Evolutionary conservation across 2,888 invertebrate genomes (phyloP).

Genomic region (Polyploca ridens): DNA sequence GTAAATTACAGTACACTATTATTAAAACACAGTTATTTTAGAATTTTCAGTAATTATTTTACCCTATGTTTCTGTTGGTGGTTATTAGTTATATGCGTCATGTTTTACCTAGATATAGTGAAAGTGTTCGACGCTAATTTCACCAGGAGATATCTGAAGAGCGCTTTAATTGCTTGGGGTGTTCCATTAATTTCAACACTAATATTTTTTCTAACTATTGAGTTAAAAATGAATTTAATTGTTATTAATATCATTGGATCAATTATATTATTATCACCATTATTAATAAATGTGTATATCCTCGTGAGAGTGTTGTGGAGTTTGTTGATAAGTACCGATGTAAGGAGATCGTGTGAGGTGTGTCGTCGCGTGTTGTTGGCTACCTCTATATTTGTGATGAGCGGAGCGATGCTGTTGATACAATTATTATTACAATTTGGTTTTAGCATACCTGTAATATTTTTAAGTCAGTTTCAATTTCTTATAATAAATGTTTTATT

Average conservation of each 20-base stretch:
- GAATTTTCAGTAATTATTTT: neutral
- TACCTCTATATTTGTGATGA: conserved; percentile 17
- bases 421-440: too few species aligned
- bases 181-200: conserved; percentile 16
- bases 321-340: conserved; percentile 7
- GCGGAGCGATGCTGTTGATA: conserved; percentile 9
- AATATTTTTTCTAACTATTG: neutral
- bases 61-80: conserved; percentile 21
- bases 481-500: too few species aligned
- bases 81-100: conserved; percentile 22
- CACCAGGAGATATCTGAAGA: conserved; percentile 22
- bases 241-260: neutral
- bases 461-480: too few species aligned
- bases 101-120: conserved; percentile 29
- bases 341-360: conserved; percentile 13
- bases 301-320: conserved; percentile 16
- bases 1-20: neutral
- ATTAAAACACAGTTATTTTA: neutral
- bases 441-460: too few species aligned
- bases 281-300: conserved; percentile 12
- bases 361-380: conserved; percentile 14
- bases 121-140: conserved; percentile 23
- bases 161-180: conserved; percentile 26
- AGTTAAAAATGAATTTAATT: neutral
- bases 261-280: neutral